Percentiles rank a stretch among this genome's conserved stretches.
phyloP scores from a whole-genome alignment of 2,113 vertebrate species.

The Abramis brama region DNA sequence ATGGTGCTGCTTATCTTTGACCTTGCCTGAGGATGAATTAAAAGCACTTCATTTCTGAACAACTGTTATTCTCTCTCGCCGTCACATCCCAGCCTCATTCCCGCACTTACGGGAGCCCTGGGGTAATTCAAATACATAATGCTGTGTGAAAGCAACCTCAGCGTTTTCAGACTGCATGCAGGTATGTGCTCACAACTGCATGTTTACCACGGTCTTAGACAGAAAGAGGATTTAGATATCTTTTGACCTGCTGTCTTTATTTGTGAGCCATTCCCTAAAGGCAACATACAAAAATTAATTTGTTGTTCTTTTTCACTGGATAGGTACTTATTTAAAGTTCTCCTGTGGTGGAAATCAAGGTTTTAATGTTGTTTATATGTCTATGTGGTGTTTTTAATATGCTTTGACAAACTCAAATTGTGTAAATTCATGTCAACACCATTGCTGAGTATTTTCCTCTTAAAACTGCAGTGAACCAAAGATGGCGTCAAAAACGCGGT shows the following conservation, averaged over 20 bases:
- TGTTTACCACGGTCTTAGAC: background rate
- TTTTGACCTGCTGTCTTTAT: background rate
- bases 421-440: no score
- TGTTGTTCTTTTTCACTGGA: background rate
- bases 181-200: background rate
- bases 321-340: background rate
- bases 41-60: constrained; percentile 22
- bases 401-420: no score
- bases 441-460: no score
- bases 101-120: constrained; percentile 10
- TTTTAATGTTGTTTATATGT: no score
- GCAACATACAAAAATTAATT: background rate
- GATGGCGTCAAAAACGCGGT: no score
- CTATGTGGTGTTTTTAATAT: no score
- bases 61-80: background rate
- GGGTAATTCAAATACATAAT: constrained; percentile 47
- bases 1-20: constrained; percentile 42
- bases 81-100: constrained; percentile 17
- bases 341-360: no score
- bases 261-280: background rate
- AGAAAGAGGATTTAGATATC: background rate
- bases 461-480: no score
- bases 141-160: constrained; percentile 60
- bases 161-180: constrained; percentile 39
- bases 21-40: constrained; percentile 50